Percentiles rank a stretch among this genome's conserved stretches.
Conservation (phyloP, 2,113 vertebrate species). For the Carassius gibelio region DNA sequence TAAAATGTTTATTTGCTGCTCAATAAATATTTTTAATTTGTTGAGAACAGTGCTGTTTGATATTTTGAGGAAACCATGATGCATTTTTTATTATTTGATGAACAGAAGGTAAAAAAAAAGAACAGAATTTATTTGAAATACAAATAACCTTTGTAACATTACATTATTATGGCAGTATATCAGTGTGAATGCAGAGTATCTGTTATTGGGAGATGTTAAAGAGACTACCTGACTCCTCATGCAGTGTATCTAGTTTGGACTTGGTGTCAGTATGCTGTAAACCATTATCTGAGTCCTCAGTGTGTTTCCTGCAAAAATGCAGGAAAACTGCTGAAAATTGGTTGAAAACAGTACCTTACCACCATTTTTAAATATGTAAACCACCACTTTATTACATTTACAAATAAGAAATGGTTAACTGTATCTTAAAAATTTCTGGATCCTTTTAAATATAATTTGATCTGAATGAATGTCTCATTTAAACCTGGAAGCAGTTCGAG, state of each 20-base stretch:
- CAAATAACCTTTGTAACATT: background rate
- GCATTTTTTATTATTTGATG: background rate
- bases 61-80: background rate
- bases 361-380: background rate
- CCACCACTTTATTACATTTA: background rate
- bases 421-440: background rate
- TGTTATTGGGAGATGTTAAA: background rate
- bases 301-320: constrained; percentile 70
- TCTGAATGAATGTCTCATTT: background rate
- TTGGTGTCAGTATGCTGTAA: constrained; percentile 52
- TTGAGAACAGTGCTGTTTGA: background rate
- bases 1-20: background rate
- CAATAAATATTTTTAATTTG: background rate
- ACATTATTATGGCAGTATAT: background rate
- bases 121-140: background rate
- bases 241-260: constrained; percentile 55
- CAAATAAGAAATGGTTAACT: background rate
- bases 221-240: constrained; percentile 60
- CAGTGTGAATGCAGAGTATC: no score
- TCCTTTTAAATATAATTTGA: background rate
- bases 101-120: background rate
- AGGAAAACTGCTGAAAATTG: constrained; percentile 38
- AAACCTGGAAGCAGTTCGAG: background rate
- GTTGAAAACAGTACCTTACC: background rate
- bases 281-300: constrained; percentile 61